Base-by-base conservation (phyloP, 37 sponge, comb jelly and placozoan species). In the Agelas oroides region DNA sequence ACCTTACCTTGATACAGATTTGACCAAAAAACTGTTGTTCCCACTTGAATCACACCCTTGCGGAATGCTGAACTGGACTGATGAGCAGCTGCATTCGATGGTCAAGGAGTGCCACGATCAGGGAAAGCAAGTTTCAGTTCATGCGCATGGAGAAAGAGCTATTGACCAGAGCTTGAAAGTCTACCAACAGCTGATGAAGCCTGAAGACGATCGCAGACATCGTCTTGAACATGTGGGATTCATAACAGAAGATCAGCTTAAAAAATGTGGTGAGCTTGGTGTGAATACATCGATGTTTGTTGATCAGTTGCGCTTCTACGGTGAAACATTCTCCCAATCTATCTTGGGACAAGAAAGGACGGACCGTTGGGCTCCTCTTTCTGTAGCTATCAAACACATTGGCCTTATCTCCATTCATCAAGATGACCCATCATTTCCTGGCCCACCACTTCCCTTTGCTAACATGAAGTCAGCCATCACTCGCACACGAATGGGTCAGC, bases 101-200 rank as follows among this genome's bases (percentile, higher is more conserved):
- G 78, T 89, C 5, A 32, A 27, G 25, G 34, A 59, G n/a, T 60
- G 37, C 70, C 89, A 89, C 70, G 34, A 46, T 46, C 46, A 46
- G 8, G 46, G 46, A 46, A 46, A 59, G 23, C 81, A 85, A 27
- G 56, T 89, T 0, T 77, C 86, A 19, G 80, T 81, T 52, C 92
- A 92, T 73, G 77, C 88, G 20, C 84, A 92, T 15, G 92, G 92
- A 25, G 92, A 92, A 6, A 32, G 88, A 21, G 88, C 88, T 53
- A 68, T 87, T 20, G 84, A 76, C 0, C 88, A 88, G 59, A 71
- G 41, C 18, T 74, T 92, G 63, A 25, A 60, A 15, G 74, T 34
- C 37, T 92, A 82, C 63, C 24, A 77, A 36, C 20, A 40, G 27
- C 30, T 81, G 16, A 39, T 71, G 17, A 77, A 38, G 38, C 67